A percentile compares a stretch with the other conserved stretches of the same genome.
These are phyloP conservation scores for Halyomorpha halys DNA, from an alignment of 1,140 invertebrate genomes.

Conservation along the genomic window DNA sequence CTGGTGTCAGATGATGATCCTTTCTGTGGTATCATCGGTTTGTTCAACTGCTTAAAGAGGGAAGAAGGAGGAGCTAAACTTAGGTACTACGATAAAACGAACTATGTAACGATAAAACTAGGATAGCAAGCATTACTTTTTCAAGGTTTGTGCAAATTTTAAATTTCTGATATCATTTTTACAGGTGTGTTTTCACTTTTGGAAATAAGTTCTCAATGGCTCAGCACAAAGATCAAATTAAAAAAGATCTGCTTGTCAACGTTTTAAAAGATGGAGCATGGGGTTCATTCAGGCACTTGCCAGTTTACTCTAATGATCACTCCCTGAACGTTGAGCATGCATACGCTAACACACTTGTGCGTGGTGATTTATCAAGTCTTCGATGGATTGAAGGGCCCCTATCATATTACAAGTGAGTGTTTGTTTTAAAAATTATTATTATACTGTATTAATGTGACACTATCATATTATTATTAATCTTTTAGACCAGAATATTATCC, in stretches of 20 bases:
- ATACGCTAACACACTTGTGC: conserved; percentile 79
- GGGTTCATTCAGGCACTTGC: conserved; percentile 75
- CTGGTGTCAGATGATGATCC: conserved; percentile 57
- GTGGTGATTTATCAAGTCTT: conserved; percentile 87
- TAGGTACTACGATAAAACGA: conserved; percentile 37
- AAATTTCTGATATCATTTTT: conserved; percentile 11
- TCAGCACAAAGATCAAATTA: conserved; percentile 42
- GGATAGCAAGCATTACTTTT: no score
- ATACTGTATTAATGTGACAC: no score
- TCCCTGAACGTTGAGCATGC: conserved; percentile 67
- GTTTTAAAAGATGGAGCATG: conserved; percentile 63
- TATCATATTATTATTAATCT: conserved; percentile 14
- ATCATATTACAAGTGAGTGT: conserved; percentile 31
- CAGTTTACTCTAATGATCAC: conserved; percentile 47
- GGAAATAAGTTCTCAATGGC: not conserved
- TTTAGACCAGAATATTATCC: conserved; percentile 35
- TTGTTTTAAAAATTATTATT: not conserved
- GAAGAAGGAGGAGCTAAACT: conserved; percentile 69
- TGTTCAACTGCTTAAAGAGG: conserved; percentile 77
- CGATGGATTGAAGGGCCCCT: conserved; percentile 86
- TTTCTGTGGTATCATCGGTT: conserved; percentile 66
- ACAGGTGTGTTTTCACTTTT: conserved; percentile 25
- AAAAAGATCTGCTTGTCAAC: conserved; percentile 73
- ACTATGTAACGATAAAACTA: no score
- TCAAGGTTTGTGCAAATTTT: not conserved